Percentiles rank a stretch among this genome's conserved stretches.
Evolutionary conservation across 1,140 invertebrate species (phyloP).

Genomic region (Acromyrmex echinatior): DNA sequence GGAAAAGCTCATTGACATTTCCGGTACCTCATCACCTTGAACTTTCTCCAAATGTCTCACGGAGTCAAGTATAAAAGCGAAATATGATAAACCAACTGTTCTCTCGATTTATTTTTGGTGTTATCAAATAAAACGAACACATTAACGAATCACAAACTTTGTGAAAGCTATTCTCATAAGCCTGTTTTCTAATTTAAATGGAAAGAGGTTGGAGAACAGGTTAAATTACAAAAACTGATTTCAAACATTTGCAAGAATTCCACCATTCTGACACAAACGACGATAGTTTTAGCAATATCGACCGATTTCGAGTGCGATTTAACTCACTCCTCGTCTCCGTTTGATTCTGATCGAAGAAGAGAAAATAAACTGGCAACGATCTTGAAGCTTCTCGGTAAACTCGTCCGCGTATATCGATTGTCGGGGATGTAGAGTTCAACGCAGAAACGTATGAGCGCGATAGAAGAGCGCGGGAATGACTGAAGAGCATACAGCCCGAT

Average conservation of each 20-base stretch:
- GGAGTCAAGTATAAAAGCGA: neutral
- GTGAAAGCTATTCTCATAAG: neutral
- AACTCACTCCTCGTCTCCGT: neutral
- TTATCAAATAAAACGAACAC: neutral
- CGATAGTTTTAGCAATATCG: neutral
- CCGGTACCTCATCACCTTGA: slow-evolving; percentile 35
- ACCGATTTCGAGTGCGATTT: neutral
- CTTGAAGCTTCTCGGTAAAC: neutral
- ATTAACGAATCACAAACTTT: neutral
- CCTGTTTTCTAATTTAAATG: neutral
- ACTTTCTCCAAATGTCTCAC: neutral
- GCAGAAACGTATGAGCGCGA: slow-evolving; percentile 23
- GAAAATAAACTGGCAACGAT: neutral
- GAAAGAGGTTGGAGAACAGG: neutral
- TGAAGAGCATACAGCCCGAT: slow-evolving; percentile 18
- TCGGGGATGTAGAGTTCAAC: neutral
- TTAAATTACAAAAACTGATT: neutral
- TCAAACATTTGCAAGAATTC: neutral
- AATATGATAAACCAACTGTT: neutral
- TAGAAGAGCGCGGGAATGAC: slow-evolving; percentile 40
- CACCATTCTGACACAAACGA: neutral
- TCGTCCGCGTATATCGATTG: slow-evolving; percentile 13
- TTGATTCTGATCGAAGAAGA: neutral
- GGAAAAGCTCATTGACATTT: neutral
- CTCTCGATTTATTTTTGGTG: neutral